Percentiles rank a stretch among this genome's conserved stretches.
Conservation (phyloP, 2,888 invertebrate species). For the Sabatieria punctata region DNA sequence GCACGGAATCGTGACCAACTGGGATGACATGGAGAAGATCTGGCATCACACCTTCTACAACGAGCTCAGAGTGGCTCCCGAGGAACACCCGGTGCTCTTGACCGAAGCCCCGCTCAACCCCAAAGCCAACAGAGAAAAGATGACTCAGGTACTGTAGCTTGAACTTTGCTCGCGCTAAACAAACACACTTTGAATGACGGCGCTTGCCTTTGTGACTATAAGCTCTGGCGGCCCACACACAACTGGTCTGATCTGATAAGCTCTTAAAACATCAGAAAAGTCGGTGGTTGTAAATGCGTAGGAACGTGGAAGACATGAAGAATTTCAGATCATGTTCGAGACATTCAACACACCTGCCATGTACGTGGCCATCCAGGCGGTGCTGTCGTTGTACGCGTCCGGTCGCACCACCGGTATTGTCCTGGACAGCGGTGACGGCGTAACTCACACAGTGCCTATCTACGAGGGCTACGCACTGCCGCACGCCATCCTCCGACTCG, state of each 20-base stretch:
- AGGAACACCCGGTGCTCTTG: slow-evolving; percentile 78
- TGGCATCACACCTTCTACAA: slow-evolving; percentile 99
- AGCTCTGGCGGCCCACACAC: too few species aligned
- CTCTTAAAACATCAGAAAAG: too few species aligned
- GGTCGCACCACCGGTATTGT: slow-evolving; percentile 21
- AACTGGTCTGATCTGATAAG: too few species aligned
- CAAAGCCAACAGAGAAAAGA: slow-evolving; percentile 68
- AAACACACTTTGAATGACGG: too few species aligned
- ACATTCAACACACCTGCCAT: slow-evolving; percentile 30
- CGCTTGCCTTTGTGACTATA: too few species aligned
- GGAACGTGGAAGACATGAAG: too few species aligned
- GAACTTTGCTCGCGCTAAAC: too few species aligned
- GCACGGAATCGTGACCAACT: slow-evolving; percentile 91
- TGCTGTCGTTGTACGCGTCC: slow-evolving; percentile 74
- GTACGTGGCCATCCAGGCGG: slow-evolving; percentile 70
- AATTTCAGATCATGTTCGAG: slow-evolving; percentile 15
- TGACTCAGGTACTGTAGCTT: slow-evolving; percentile 21
- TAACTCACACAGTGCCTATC: slow-evolving; percentile 18
- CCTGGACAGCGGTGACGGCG: slow-evolving; percentile 29
- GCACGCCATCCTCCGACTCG: slow-evolving; percentile 21
- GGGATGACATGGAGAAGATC: slow-evolving; percentile 98
- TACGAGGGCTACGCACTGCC: background rate
- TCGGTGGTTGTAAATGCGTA: background rate
- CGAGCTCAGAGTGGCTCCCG: slow-evolving; percentile 82
- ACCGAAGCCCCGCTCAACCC: slow-evolving; percentile 86